Evolutionary conservation across 2,797 vertebrate genomes (phyloP).

Genomic region (Halcyon badia): DNA sequence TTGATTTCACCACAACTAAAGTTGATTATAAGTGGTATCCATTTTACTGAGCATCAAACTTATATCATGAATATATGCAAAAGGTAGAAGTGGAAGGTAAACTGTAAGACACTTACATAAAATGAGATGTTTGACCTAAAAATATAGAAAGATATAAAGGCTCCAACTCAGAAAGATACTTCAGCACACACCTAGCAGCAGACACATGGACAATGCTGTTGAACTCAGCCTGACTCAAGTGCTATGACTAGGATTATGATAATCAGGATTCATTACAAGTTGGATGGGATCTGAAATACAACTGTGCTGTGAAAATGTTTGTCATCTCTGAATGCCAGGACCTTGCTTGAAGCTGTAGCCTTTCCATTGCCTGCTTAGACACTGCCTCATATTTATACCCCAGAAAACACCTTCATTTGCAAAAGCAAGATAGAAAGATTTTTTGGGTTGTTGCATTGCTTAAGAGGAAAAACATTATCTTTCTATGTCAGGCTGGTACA

Average conservation of each 20-base stretch:
- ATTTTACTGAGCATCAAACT: neutral
- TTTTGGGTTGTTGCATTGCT: neutral
- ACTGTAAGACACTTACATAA: neutral
- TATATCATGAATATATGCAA: accelerated
- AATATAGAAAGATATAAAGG: neutral
- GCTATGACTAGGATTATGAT: neutral
- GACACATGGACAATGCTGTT: accelerated
- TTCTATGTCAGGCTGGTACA: neutral
- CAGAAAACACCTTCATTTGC: neutral
- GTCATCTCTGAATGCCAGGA: neutral
- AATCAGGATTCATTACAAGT: neutral
- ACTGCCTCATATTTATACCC: neutral
- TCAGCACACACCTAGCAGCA: neutral
- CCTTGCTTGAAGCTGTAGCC: neutral
- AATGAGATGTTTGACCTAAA: neutral
- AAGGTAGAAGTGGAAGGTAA: neutral
- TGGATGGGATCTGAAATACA: neutral
- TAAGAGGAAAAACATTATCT: neutral
- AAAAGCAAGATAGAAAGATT: neutral
- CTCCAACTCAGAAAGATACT: neutral
- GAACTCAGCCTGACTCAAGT: neutral
- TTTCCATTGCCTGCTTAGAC: conserved; percentile 7
- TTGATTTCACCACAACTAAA: neutral
- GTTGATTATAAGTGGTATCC: neutral
- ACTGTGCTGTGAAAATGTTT: neutral